Percentiles rank a stretch among this genome's conserved stretches.
phyloP scores from a whole-genome alignment of 2,797 vertebrate genomes.

The Microcaecilia unicolor region DNA sequence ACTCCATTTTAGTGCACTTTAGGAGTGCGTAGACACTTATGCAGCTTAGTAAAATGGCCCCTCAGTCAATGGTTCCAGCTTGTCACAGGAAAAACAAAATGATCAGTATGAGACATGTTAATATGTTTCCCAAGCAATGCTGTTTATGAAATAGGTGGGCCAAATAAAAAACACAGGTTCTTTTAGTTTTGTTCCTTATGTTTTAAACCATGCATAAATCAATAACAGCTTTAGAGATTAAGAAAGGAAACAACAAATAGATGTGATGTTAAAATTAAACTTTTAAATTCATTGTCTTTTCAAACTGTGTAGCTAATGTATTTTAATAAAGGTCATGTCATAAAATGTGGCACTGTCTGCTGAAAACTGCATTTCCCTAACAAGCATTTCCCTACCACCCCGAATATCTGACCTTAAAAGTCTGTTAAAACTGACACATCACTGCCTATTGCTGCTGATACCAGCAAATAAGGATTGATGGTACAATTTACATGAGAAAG shows the following conservation, averaged over 20 bases:
- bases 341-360: background rate
- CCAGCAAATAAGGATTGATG: conserved; percentile 9
- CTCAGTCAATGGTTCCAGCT: too few species aligned
- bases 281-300: conserved; percentile 6
- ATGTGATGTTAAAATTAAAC: background rate
- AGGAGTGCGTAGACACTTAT: too few species aligned
- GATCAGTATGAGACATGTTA: too few species aligned
- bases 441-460: conserved; percentile 9
- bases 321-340: background rate
- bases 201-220: background rate
- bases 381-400: background rate
- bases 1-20: too few species aligned
- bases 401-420: background rate
- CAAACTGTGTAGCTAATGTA: background rate
- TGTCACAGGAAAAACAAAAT: too few species aligned
- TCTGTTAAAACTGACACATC: conserved; percentile 1
- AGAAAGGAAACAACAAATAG: background rate
- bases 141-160: background rate
- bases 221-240: background rate
- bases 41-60: too few species aligned
- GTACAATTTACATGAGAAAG: conserved; percentile 1
- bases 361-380: background rate
- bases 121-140: too few species aligned
- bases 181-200: background rate
- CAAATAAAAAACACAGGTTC: background rate